Evolutionary conservation across 2,888 invertebrate genomes (phyloP).

Genomic region (Ophion costatus): DNA sequence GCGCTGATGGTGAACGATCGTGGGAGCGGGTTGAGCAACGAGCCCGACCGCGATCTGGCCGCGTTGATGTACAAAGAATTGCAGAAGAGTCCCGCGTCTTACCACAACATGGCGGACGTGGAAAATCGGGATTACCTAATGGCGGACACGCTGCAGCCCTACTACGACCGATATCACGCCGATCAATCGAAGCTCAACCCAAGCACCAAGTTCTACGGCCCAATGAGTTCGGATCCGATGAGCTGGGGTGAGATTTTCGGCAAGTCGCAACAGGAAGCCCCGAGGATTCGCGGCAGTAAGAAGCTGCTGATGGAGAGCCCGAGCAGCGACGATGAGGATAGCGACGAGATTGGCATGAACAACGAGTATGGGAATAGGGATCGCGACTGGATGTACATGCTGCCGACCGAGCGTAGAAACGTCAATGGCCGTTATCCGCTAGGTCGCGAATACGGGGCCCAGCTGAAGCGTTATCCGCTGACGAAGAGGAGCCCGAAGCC

Average conservation of each 20-base stretch:
- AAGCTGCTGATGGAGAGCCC: slow-evolving; percentile 60
- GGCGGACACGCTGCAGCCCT: slow-evolving; percentile 67
- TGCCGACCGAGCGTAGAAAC: slow-evolving; percentile 74
- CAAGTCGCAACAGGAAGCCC: slow-evolving; percentile 20
- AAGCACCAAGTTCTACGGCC: slow-evolving; percentile 71
- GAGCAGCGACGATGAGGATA: slow-evolving; percentile 66
- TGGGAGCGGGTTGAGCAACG: slow-evolving; percentile 11
- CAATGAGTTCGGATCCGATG: slow-evolving; percentile 69
- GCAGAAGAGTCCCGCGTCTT: slow-evolving; percentile 69
- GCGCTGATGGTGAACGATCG: slow-evolving; percentile 55
- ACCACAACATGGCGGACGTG: slow-evolving; percentile 55
- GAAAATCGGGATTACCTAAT: slow-evolving; percentile 72
- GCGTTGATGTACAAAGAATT: slow-evolving; percentile 72
- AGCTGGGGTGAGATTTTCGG: slow-evolving; percentile 72
- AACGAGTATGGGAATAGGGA: slow-evolving; percentile 63
- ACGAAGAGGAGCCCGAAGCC: slow-evolving; percentile 80
- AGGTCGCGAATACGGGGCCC: slow-evolving; percentile 74
- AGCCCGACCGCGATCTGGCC: slow-evolving; percentile 66
- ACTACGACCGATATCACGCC: slow-evolving; percentile 72
- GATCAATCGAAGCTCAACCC: slow-evolving; percentile 62
- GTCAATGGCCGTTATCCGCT: slow-evolving; percentile 78
- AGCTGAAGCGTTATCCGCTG: slow-evolving; percentile 77
- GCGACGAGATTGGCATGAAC: slow-evolving; percentile 23
- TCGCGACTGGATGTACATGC: slow-evolving; percentile 69
- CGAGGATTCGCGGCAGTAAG: slow-evolving; percentile 66